These are phyloP conservation scores for Eilema caniola DNA, from an alignment of 2,888 invertebrate genomes.

Conservation along the genomic window DNA sequence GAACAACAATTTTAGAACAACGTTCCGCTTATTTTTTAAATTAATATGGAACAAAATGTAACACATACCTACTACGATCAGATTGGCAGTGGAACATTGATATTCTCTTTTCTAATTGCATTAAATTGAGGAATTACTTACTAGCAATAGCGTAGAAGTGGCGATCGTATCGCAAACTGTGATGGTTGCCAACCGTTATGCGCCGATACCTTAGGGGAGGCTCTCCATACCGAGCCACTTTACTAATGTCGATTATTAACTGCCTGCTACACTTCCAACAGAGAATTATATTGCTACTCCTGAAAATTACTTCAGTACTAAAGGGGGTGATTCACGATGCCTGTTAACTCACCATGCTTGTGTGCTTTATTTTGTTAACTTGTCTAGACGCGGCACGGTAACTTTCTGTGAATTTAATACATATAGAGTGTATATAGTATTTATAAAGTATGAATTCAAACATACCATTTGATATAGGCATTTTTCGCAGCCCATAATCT, in stretches of 20 bases:
- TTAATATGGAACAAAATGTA: no score
- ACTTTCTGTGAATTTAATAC: background rate
- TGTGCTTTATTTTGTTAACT: constrained; percentile 20
- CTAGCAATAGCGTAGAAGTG: constrained; percentile 61
- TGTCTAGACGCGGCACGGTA: constrained; percentile 16
- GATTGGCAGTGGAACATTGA: constrained; percentile 28
- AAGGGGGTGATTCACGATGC: constrained; percentile 41
- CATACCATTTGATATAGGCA: no score
- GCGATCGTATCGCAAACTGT: constrained; percentile 58
- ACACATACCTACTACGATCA: background rate
- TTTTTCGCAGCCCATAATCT: no score
- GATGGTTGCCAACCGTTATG: constrained; percentile 24
- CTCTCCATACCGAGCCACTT: constrained; percentile 46
- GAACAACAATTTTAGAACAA: background rate
- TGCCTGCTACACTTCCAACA: constrained; percentile 47
- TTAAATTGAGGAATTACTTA: constrained; percentile 66
- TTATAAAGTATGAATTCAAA: no score
- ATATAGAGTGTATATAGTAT: no score
- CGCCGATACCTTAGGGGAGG: constrained; percentile 37
- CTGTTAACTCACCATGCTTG: constrained; percentile 38
- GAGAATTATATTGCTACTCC: constrained; percentile 50
- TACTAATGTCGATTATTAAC: constrained; percentile 53
- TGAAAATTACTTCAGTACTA: constrained; percentile 45
- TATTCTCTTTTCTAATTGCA: constrained; percentile 64
- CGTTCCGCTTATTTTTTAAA: background rate